Base-by-base conservation (phyloP, 2,888 invertebrate genomes). In the Orthosia incerta region DNA sequence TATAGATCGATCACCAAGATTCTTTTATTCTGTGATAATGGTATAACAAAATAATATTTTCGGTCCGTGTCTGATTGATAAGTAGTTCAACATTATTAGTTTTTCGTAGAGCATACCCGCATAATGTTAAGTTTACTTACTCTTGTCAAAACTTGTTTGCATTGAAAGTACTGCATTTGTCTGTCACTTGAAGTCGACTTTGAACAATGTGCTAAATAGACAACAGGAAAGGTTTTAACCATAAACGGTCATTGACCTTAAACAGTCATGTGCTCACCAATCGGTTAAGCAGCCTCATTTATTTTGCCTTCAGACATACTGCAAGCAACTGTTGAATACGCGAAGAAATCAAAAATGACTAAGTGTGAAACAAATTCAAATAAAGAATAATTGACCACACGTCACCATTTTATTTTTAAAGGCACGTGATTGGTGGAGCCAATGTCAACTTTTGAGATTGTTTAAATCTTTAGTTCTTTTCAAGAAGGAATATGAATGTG, bases 401-500 rank as follows among this genome's bases (percentile, higher is more conserved):
- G 71, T 23, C 67, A 66, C 75, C 53, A 76, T 69, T 60, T 63
- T 75, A 18, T 66, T 71, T 74, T 61, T 55, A n/a, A 72, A 60
- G 79, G 75, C 76, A 48, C 60, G 72, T 71, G 63, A 55, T 67
- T 48, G 23, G 31, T 46, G 13, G n/a, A 50, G 55, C 15, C 16
- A 61, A 73, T 62, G 39, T 63, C 23, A 53, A 70, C 26, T 18
- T 60, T 55, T 69, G 57, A 66, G 56, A 62, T 78, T 71, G 60
- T 68, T 78, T 70, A 51, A 64, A 45, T 12, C 4, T 39, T 67
- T 50, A 53, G 68, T 62, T 74, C n/a, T 16, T 61, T 57, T 51
- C 20, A 31, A 76, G 39, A 23, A 48, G 23, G 56, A 84, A 64
- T 72, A 86, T 86, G 82, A 80, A 83, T 73, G 45, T 84, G 53